Percentiles rank a stretch among this genome's conserved stretches.
These are phyloP conservation scores for Tipula unca DNA, from an alignment of 2,888 invertebrate genomes.

Conservation along the genomic window DNA sequence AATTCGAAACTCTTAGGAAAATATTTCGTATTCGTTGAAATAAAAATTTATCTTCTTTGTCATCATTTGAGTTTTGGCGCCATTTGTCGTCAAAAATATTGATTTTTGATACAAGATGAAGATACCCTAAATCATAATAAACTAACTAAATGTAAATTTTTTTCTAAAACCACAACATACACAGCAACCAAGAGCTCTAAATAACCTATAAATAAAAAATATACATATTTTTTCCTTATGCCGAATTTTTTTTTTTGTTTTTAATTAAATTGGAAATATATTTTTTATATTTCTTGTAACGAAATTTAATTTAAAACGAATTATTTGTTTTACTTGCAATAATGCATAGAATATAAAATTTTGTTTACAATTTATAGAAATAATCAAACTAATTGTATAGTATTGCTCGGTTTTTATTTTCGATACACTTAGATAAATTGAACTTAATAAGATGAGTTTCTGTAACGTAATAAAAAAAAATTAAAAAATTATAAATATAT, in stretches of 20 bases:
- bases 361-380: not conserved
- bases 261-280: not conserved
- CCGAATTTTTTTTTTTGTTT: not conserved
- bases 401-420: not conserved
- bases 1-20: no score
- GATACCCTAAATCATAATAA: no score
- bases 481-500: not conserved
- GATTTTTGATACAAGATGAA: not conserved
- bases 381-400: not conserved
- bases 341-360: not conserved
- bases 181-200: no score
- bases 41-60: not conserved
- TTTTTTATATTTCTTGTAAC: not conserved
- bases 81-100: not conserved
- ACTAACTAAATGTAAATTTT: no score
- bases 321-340: not conserved
- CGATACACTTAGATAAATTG: not conserved
- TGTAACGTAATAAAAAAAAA: not conserved
- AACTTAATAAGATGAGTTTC: not conserved
- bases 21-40: not conserved
- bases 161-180: no score
- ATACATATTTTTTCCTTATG: not conserved
- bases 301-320: not conserved
- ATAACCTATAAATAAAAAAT: not conserved
- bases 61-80: not conserved